These are phyloP conservation scores for Amphiura filiformis DNA, from an alignment of 35 echinoderm and acorn worm genomes.

Conservation along the genomic window DNA sequence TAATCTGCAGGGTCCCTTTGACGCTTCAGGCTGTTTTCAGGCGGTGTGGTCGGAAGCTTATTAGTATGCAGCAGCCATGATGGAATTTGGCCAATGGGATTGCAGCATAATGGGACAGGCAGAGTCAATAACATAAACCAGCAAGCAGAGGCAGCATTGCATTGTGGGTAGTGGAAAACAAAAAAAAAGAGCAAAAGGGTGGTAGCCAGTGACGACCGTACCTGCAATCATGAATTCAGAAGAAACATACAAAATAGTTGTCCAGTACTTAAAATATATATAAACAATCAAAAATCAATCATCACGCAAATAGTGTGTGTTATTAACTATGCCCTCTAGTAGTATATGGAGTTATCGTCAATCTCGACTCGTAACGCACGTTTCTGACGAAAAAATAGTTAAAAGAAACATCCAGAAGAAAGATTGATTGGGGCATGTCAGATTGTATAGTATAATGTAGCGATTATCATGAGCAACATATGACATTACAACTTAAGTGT, in stretches of 20 bases:
- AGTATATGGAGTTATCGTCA: too few relatives aligned
- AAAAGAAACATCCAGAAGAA: too few relatives aligned
- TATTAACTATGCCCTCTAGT: background rate
- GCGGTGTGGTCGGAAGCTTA: slow-evolving; percentile 99
- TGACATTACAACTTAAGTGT: too few relatives aligned
- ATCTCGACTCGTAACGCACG: too few relatives aligned
- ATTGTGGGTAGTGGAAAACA: slow-evolving; percentile 99
- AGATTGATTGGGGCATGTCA: too few relatives aligned
- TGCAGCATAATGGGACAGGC: slow-evolving; percentile 99
- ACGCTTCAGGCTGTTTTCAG: slow-evolving; percentile 92
- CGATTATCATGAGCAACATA: too few relatives aligned
- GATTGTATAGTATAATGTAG: too few relatives aligned
- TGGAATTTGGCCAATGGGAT: slow-evolving; percentile 99
- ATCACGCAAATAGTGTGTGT: slow-evolving; percentile 12
- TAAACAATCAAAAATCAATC: background rate
- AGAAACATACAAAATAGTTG: slow-evolving; percentile 8
- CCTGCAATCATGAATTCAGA: slow-evolving; percentile 7
- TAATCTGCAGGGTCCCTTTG: slow-evolving; percentile 84
- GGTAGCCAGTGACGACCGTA: slow-evolving; percentile 82
- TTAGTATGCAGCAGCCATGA: slow-evolving; percentile 99
- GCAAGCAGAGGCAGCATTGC: slow-evolving; percentile 99
- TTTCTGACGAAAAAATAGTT: too few relatives aligned
- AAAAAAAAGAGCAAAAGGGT: slow-evolving; percentile 95
- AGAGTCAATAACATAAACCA: slow-evolving; percentile 99
- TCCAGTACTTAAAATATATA: background rate